phyloP scores from a whole-genome alignment of 1,140 invertebrate genomes.

The Mya arenaria region DNA sequence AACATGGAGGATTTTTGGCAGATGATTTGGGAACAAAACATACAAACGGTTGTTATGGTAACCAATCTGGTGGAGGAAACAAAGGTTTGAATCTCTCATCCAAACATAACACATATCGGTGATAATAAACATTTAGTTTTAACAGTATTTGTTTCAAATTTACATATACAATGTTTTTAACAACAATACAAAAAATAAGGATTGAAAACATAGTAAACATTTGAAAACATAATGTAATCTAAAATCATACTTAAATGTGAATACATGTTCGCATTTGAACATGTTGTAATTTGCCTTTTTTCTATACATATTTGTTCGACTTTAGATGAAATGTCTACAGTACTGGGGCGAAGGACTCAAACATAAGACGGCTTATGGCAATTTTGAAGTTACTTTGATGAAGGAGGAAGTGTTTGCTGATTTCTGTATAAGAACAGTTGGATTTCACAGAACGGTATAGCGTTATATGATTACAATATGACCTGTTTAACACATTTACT shows the following conservation, averaged over 20 bases:
- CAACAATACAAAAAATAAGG: too few species aligned
- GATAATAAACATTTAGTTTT: too few species aligned
- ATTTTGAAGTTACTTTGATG: conserved; percentile 76
- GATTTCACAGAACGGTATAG: background rate
- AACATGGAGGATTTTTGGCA: conserved; percentile 47
- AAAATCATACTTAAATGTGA: too few species aligned
- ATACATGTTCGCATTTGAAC: too few species aligned
- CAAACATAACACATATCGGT: background rate
- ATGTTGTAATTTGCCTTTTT: too few species aligned
- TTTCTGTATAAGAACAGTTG: background rate
- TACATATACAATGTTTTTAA: too few species aligned
- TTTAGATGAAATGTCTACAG: conserved; percentile 96
- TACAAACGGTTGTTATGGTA: conserved; percentile 28
- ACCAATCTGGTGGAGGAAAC: conserved; percentile 41
- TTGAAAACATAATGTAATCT: background rate
- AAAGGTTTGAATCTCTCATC: too few species aligned
- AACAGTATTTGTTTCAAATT: too few species aligned
- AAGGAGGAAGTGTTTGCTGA: conserved; percentile 23
- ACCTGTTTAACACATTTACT: background rate
- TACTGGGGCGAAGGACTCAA: conserved; percentile 90
- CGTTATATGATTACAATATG: background rate
- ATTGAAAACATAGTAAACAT: background rate
- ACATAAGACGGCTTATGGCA: background rate
- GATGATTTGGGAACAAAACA: conserved; percentile 53
- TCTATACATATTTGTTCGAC: background rate